Evolutionary conservation across 35 echinoderm and acorn worm genomes (phyloP).

Genomic region (Chiridota heheva): DNA sequence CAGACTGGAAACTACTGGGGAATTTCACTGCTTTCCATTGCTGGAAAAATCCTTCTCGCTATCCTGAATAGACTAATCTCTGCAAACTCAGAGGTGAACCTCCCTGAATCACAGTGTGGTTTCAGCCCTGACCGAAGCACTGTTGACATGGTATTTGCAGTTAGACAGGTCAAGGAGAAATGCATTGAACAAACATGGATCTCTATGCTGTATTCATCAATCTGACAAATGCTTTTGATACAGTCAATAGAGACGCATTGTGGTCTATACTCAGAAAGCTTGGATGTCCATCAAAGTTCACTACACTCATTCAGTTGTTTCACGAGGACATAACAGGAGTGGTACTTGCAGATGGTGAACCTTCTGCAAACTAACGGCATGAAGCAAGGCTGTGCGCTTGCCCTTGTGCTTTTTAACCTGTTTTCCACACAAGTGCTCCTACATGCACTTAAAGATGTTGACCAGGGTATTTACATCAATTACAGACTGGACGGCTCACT

Average conservation of each 20-base stretch:
- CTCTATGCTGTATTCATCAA: slow-evolving; percentile 22
- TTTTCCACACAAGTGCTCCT: slow-evolving; percentile 41
- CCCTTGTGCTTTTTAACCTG: slow-evolving; percentile 23
- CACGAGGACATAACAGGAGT: neutral
- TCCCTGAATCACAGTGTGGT: slow-evolving; percentile 21
- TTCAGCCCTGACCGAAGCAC: slow-evolving; percentile 30
- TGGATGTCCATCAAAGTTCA: slow-evolving; percentile 24
- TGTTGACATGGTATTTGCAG: slow-evolving; percentile 29
- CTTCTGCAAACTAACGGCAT: neutral
- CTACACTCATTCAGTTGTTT: slow-evolving; percentile 4
- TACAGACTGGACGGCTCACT: too few species aligned
- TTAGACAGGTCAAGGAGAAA: slow-evolving; percentile 17
- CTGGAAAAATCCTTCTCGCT: neutral
- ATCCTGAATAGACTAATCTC: neutral
- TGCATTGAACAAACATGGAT: slow-evolving; percentile 19
- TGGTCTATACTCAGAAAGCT: neutral
- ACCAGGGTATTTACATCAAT: too few species aligned
- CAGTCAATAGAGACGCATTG: slow-evolving; percentile 12
- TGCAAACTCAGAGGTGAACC: neutral
- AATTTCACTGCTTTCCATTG: neutral
- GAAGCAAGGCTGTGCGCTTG: too few species aligned
- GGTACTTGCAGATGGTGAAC: too few species aligned
- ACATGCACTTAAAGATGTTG: too few species aligned
- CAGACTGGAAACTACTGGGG: neutral
- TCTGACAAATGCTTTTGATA: slow-evolving; percentile 47